Evolutionary conservation across 2,888 invertebrate genomes (phyloP).

Genomic region (Drosophila kambysellisi): DNA sequence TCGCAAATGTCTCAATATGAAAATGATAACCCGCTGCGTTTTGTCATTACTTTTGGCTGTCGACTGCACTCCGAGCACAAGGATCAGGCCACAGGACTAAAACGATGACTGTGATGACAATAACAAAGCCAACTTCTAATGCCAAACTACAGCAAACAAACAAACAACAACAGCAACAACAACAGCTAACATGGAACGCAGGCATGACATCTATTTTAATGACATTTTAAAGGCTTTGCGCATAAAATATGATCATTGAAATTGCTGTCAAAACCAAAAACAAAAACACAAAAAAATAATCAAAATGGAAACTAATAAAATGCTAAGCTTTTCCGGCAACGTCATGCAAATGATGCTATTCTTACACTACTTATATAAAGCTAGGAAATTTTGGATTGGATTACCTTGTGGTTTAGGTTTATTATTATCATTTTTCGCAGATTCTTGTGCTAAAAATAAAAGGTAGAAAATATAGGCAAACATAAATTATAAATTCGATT

Average conservation of each 20-base stretch:
- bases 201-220: constrained; percentile 66
- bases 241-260: constrained; percentile 73
- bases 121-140: constrained; percentile 46
- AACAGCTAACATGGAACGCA: constrained; percentile 17
- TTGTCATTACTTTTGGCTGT: constrained; percentile 77
- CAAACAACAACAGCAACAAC: constrained; percentile 23
- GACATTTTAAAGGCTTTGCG: constrained; percentile 68
- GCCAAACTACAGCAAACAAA: constrained; percentile 34
- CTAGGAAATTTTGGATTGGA: constrained; percentile 21
- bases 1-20: constrained; percentile 76
- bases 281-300: constrained; percentile 30
- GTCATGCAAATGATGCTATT: constrained; percentile 35
- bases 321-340: constrained; percentile 42
- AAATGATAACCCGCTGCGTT: constrained; percentile 78
- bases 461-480: constrained; percentile 61
- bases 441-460: constrained; percentile 84
- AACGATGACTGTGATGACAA: constrained; percentile 27
- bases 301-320: constrained; percentile 47
- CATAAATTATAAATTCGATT: constrained; percentile 48
- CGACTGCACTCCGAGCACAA: constrained; percentile 58
- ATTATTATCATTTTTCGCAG: constrained; percentile 84
- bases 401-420: constrained; percentile 84
- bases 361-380: constrained; percentile 4
- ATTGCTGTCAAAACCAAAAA: constrained; percentile 53
- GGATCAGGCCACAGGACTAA: constrained; percentile 26